Evolutionary conservation across 2,113 vertebrate species (phyloP), one percentile per base, ranked within the genome.

Genomic region (Alouatta palliata): DNA sequence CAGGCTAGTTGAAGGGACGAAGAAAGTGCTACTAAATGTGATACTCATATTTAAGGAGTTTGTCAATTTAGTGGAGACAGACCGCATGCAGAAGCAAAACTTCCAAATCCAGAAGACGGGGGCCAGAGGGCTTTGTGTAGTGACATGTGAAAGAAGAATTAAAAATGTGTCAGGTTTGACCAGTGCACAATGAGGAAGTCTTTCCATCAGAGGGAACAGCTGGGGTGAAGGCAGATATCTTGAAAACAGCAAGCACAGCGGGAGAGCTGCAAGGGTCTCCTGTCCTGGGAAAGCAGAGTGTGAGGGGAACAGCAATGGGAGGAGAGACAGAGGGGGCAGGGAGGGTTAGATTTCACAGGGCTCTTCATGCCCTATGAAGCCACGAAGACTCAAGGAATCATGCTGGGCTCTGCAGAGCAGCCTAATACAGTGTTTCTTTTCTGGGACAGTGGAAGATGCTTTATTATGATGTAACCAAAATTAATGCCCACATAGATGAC

Each of bases 311-410:
- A 73, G 87, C 13, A 32, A 13, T 9, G 30, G 84, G 40, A 19
- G 23, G 30, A 17, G n/a, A n/a, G 75, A 64, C 11, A n/a, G 32
- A 94, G 11, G 12, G 14, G 52, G 37, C 19, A 23, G 58, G 4
- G 1, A 30, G 14, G 68, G 6, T 84, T 43, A 27, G 32, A 9
- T 35, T 4, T 66, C 35, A 80, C 80, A 52, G 49, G 8, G 8
- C 13, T 13, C 6, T 68, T 66, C 10, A 2, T 0, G 10, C 19
- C 20, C 1, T 6, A 1, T 71, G 35, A 54, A 58, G 37, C 9
- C 13, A 11, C 17, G 1, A 17, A 35, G 58, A 77, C 8, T 3
- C 13, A 56, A 77, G n/a, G 6, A n/a, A n/a, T n/a, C 25, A 56
- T 23, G 21, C 43, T 25, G 30, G 37, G 13, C 52, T 91, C 71